Evolutionary conservation across 2,888 invertebrate species (phyloP), one percentile per base, ranked within the genome.

Genomic region (Molanna angustata): DNA sequence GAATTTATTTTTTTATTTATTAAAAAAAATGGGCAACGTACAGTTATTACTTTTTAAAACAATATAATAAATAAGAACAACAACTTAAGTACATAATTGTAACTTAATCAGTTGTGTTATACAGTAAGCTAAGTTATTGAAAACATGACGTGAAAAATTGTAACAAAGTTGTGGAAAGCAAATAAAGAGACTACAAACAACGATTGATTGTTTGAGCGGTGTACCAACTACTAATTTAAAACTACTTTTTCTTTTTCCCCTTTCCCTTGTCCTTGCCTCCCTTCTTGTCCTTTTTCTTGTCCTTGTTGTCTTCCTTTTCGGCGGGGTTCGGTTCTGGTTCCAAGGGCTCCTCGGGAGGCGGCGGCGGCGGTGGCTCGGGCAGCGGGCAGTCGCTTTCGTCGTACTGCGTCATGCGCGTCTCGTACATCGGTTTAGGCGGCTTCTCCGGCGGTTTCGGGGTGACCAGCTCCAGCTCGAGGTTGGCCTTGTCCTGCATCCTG

Each of bases 401-500:
- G 40, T 70, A 76, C 45, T 76, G 76, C 0, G 72, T 70, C 52
- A 72, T 74, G 19, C 72, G 66, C 1, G 76, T 73, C 43, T 76
- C 75, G 6, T 70, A 63, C 13, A 74, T 69, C 3, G 75, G 68
- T 0, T 72, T 76, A 0, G 77, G 72, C 51, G 78, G 77, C 41
- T 72, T 72, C 18, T 79, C 80, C 0, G 76, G 74, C 0, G 79
- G 79, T 60, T 82, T 83, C 0, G 85, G 85, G 0, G 86, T 85
- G 32, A 82, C 80, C 63, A 86, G 68, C 60, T 86, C 85, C 49
- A 86, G 63, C 63, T 86, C 85, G 67, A 86, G 72, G 59, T 74
- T 75, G 57, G 71, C 70, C 1, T 69, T 69, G 1, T 74, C 67
- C 49, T 74, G 73, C 40, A 20, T 32, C n/a, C 37, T 43, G 0